Evolutionary conservation across 1,140 invertebrate species (phyloP).

Genomic region (Heliconius hewitsoni): DNA sequence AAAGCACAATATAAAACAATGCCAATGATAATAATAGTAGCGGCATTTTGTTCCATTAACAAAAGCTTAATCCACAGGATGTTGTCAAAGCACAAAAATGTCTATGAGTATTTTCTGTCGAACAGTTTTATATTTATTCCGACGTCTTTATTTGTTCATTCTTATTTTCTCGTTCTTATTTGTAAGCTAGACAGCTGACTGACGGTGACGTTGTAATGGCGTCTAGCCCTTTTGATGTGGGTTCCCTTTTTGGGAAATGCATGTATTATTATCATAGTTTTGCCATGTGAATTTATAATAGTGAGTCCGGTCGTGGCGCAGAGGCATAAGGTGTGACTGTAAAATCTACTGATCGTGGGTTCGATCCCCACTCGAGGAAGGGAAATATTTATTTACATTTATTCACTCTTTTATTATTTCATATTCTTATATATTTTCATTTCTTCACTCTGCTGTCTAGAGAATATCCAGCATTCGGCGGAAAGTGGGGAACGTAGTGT

Average conservation of each 20-base stretch:
- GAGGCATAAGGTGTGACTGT: no score
- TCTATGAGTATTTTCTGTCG: slow-evolving; percentile 17
- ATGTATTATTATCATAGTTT: slow-evolving; percentile 31
- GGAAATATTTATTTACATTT: no score
- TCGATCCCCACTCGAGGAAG: no score
- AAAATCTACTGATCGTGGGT: no score
- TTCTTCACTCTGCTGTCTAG: no score
- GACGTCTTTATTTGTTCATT: slow-evolving; percentile 34
- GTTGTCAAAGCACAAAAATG: slow-evolving; percentile 5
- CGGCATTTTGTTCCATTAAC: neutral
- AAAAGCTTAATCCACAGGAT: slow-evolving; percentile 2
- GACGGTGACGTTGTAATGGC: slow-evolving; percentile 37
- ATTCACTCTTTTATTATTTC: no score
- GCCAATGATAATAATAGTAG: slow-evolving; percentile 6
- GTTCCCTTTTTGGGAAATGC: slow-evolving; percentile 41
- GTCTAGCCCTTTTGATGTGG: slow-evolving; percentile 47
- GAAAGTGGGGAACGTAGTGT: no score
- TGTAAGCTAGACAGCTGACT: slow-evolving; percentile 45
- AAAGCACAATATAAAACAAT: neutral
- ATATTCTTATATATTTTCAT: no score
- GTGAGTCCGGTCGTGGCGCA: neutral
- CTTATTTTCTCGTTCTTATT: slow-evolving; percentile 42
- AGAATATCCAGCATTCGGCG: no score
- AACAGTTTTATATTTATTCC: slow-evolving; percentile 22
- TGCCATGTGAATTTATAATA: neutral